These are phyloP conservation scores for Baccha elongata DNA, from an alignment of 2,888 invertebrate genomes.

Conservation along the genomic window DNA sequence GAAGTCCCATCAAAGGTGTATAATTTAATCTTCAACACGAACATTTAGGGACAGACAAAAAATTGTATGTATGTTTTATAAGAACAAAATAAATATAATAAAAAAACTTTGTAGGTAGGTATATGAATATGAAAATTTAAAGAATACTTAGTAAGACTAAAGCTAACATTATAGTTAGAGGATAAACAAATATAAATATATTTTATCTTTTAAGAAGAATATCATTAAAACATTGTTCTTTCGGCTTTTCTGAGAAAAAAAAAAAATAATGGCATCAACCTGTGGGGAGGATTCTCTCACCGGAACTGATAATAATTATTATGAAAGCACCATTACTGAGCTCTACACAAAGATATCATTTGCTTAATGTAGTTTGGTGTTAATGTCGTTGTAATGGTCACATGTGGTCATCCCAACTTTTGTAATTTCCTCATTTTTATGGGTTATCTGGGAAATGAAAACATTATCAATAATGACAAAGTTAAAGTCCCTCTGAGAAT, in stretches of 20 bases:
- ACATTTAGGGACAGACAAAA: neutral
- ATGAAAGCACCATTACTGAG: neutral
- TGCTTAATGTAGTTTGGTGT: constrained; percentile 26
- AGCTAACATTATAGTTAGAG: neutral
- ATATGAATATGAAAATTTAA: too few species aligned
- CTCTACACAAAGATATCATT: constrained; percentile 9
- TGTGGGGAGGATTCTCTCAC: neutral
- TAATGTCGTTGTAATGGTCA: constrained; percentile 13
- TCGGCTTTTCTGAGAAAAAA: too few species aligned
- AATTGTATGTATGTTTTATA: neutral
- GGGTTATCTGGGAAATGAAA: neutral
- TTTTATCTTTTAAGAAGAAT: constrained; percentile 20
- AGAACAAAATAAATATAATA: neutral
- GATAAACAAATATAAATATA: constrained; percentile 4
- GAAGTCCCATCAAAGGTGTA: neutral
- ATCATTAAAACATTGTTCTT: too few species aligned
- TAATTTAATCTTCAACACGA: constrained; percentile 27
- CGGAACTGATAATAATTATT: neutral
- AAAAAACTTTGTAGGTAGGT: too few species aligned
- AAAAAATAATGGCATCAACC: constrained; percentile 1
- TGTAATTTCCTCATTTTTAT: neutral
- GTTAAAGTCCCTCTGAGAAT: neutral
- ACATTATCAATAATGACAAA: constrained; percentile 4
- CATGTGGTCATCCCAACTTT: constrained; percentile 29
- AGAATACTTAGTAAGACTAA: too few species aligned